A percentile compares a stretch with the other conserved stretches of the same genome.
Conservation (phyloP, 2,888 invertebrate genomes). For the Lamproptera curius region DNA sequence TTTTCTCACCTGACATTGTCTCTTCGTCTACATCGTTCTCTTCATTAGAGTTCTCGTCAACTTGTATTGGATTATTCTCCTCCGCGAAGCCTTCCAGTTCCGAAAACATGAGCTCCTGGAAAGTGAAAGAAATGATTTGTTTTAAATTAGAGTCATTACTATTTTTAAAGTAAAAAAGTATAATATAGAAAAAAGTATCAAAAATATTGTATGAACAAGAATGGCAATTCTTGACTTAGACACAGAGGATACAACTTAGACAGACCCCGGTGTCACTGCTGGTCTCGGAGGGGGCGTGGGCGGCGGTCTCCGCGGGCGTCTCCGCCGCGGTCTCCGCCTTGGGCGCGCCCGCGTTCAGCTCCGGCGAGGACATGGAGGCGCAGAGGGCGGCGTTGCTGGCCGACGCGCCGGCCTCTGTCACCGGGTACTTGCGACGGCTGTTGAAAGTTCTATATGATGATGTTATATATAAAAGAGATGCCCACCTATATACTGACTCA, state of each 20-base stretch:
- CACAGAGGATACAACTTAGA: too few relatives aligned
- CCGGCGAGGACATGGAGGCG: slow-evolving; percentile 70
- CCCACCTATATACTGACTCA: too few relatives aligned
- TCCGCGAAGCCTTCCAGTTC: slow-evolving; percentile 82
- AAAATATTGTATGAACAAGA: too few relatives aligned
- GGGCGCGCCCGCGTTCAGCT: slow-evolving; percentile 43
- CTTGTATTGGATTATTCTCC: slow-evolving; percentile 72
- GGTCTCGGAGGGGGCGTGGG: slow-evolving; percentile 49
- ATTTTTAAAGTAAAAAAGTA: too few relatives aligned
- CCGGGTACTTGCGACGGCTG: slow-evolving; percentile 57
- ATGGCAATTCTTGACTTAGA: too few relatives aligned
- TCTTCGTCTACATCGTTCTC: slow-evolving; percentile 93
- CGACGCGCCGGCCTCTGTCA: slow-evolving; percentile 37
- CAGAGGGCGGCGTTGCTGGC: slow-evolving; percentile 41
- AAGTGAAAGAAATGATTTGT: neutral
- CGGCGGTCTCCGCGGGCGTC: slow-evolving; percentile 13
- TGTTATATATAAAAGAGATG: too few relatives aligned
- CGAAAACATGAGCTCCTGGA: slow-evolving; percentile 70
- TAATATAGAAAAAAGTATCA: neutral
- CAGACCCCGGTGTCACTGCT: slow-evolving; percentile 69
- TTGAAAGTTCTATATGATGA: neutral
- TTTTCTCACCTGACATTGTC: slow-evolving; percentile 85
- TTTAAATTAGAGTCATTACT: too few relatives aligned
- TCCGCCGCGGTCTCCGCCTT: slow-evolving; percentile 23
- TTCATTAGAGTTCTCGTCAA: slow-evolving; percentile 85